Base-by-base conservation (phyloP, 2,113 vertebrate species). In the Mungos mungo region DNA sequence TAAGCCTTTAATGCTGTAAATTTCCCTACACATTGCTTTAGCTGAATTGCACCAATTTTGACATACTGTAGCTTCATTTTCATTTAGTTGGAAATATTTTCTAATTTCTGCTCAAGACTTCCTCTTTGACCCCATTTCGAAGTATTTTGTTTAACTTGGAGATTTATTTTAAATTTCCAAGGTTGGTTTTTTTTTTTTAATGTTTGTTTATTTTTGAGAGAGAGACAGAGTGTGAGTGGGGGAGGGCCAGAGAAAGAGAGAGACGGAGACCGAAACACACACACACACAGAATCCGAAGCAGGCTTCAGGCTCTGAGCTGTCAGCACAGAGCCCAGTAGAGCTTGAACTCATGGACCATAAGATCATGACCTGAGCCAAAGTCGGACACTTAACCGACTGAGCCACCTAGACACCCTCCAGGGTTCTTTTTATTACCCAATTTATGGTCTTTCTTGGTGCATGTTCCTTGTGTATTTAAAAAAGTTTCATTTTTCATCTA, bases 401-500 rank as follows among this genome's bases (percentile, higher is more conserved):
- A 60, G 57, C 57, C 57, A 60, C 57, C 21, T 6, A 60, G 57
- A 6, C 7, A 8, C 57, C 57, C 57, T 6, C 23, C 57, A 6
- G 57, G 19, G 21, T 60, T 60, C 52, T 52, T 81, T 82, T 82
- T 79, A n/a, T 83, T 27, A n/a, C 9, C 19, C 45, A 54, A 4
- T 79, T 57, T 71, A 72, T 94, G 63, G 38, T 81, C 38, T 80
- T 2, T 54, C 50, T 71, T 81, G 18, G 63, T 63, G 38, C 29
- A 13, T 12, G 16, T 71, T 35, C 16, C 38, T 2, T 71, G 33
- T 74, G 27, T 52, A 65, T 54, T 89, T 89, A 50, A 33, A 80
- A 94, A 80, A 63, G 33, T 88, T 63, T 82, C 15, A 47, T 72
- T 95, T 95, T 88, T 83, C 54, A 50, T 83, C 41, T 89, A 19